phyloP scores from a whole-genome alignment of 2,113 vertebrate genomes.

The Eulemur macaco region DNA sequence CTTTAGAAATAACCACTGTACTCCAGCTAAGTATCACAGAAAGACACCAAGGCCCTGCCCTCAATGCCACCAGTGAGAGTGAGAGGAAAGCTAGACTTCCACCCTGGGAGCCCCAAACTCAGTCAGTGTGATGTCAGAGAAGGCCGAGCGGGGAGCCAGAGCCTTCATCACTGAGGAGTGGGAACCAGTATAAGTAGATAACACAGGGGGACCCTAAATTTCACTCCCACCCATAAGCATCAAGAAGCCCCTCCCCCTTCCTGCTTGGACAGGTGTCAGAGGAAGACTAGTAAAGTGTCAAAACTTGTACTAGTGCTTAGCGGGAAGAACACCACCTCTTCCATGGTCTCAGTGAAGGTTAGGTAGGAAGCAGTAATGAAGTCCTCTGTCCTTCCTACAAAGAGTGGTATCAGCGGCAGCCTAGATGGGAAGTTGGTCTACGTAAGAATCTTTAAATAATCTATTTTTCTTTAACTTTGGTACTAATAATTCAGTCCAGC shows the following conservation, averaged over 20 bases:
- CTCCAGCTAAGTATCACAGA: not conserved
- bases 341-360: not conserved
- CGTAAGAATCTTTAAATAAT: not conserved
- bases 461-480: not conserved
- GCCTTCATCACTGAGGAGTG: not conserved
- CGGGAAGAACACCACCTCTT: not conserved
- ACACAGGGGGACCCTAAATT: not conserved
- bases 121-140: not conserved
- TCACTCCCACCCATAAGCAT: rapidly evolving
- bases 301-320: not conserved
- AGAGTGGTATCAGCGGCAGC: not conserved
- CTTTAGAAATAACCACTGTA: not conserved
- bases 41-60: rapidly evolving
- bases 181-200: not conserved
- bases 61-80: not conserved
- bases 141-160: rapidly evolving
- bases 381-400: not conserved
- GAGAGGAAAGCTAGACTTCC: not conserved
- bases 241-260: not conserved
- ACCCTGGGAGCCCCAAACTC: not conserved
- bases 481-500: not conserved
- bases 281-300: rapidly evolving
- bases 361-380: rapidly evolving
- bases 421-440: not conserved
- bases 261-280: not conserved